These are phyloP conservation scores for Drosophila pseudotakahashii DNA, from an alignment of 2,888 invertebrate genomes.

Conservation along the genomic window DNA sequence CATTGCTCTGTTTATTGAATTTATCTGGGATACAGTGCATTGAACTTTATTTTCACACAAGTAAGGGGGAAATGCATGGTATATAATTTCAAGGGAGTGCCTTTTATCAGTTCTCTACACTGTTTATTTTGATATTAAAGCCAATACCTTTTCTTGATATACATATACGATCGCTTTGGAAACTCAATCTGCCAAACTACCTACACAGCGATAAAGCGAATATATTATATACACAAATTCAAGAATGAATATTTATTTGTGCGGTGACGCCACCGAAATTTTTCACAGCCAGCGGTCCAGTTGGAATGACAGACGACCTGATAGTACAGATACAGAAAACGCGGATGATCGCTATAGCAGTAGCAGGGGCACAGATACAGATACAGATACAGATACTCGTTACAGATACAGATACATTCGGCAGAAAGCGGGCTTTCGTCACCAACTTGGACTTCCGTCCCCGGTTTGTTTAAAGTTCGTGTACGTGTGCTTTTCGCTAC, in stretches of 20 bases:
- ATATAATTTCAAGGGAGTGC: neutral
- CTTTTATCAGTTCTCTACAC: conserved; percentile 1
- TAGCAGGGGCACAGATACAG: neutral
- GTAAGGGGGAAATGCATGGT: too few relatives aligned
- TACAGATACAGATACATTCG: conserved; percentile 7
- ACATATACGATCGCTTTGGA: neutral
- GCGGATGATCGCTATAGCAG: neutral
- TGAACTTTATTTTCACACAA: conserved; percentile 1
- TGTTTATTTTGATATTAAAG: conserved; percentile 10
- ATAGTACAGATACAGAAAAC: conserved; percentile 16
- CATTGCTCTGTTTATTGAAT: neutral
- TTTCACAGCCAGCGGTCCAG: conserved; percentile 31
- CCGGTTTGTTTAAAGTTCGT: conserved; percentile 38
- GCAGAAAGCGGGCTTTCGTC: conserved; percentile 31
- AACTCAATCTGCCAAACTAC: conserved; percentile 11
- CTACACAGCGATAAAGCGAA: conserved; percentile 1
- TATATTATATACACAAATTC: conserved; percentile 11
- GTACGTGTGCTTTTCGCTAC: conserved; percentile 40
- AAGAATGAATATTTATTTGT: conserved; percentile 30
- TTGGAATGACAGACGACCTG: conserved; percentile 31
- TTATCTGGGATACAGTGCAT: neutral
- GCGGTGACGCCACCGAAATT: conserved; percentile 38
- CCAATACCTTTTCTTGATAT: conserved; percentile 1
- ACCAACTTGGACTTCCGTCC: conserved; percentile 38
- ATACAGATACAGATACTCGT: neutral